A percentile compares a stretch with the other conserved stretches of the same genome.
phyloP scores from a whole-genome alignment of 2,888 invertebrate species.

The Odontocolon sp. region DNA sequence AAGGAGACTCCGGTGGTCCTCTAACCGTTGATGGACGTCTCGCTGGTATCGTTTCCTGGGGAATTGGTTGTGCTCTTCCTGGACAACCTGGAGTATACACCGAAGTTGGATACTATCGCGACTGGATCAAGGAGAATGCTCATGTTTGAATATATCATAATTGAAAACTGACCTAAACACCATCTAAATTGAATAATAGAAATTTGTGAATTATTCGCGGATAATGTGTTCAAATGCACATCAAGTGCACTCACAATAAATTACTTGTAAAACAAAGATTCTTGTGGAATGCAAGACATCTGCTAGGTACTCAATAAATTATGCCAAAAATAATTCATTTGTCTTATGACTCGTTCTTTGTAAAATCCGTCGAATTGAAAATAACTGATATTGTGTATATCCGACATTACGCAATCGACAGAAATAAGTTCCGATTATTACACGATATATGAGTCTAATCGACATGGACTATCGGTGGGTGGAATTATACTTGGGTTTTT shows the following conservation, averaged over 20 bases:
- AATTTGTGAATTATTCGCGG: background rate
- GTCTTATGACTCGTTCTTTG: too few species aligned
- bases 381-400: background rate
- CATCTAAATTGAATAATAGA: background rate
- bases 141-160: background rate
- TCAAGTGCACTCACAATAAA: too few species aligned
- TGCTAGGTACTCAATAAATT: too few species aligned
- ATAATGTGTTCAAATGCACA: background rate
- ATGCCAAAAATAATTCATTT: too few species aligned
- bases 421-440: background rate
- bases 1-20: conserved; percentile 70
- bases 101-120: conserved; percentile 82
- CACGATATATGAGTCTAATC: background rate
- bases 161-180: background rate
- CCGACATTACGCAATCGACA: too few species aligned
- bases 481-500: too few species aligned
- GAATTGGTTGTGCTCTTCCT: conserved; percentile 82
- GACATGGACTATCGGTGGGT: background rate
- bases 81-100: conserved; percentile 80
- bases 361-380: background rate
- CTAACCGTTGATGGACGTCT: conserved; percentile 63
- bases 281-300: too few species aligned
- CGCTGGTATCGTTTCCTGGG: conserved; percentile 77
- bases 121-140: conserved; percentile 61
- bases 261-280: too few species aligned